Percentiles rank a stretch among this genome's conserved stretches.
Conservation (phyloP, 2,113 vertebrate species). For the Meleagris gallopavo region DNA sequence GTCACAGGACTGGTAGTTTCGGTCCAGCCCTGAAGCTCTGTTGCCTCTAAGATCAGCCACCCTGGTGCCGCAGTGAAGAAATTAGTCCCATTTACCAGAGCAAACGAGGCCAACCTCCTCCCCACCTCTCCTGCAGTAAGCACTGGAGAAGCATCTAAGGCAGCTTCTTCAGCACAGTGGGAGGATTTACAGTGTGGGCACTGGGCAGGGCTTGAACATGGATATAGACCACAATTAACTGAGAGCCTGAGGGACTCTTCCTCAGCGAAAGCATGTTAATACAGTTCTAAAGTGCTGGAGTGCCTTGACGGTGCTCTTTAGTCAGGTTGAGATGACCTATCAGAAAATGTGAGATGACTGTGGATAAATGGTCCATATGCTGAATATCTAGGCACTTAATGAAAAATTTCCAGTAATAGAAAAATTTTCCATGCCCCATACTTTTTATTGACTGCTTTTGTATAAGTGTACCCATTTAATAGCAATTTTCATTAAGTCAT, state of each 20-base stretch:
- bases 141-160: background rate
- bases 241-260: background rate
- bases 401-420: slow-evolving; percentile 42
- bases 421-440: slow-evolving; percentile 44
- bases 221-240: background rate
- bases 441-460: slow-evolving; percentile 52
- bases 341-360: slow-evolving; percentile 23
- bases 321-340: slow-evolving; percentile 10
- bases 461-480: slow-evolving; percentile 53
- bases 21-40: background rate
- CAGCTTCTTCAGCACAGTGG: background rate
- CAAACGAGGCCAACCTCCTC: background rate
- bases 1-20: background rate
- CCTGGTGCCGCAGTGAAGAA: background rate
- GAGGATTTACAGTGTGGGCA: background rate
- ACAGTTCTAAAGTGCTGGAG: background rate
- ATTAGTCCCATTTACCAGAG: background rate
- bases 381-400: slow-evolving; percentile 39
- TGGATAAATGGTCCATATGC: slow-evolving; percentile 12
- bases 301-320: background rate
- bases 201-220: background rate
- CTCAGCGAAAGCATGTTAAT: background rate
- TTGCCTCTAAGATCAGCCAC: background rate
- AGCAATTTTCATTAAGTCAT: slow-evolving; percentile 56
- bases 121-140: background rate